Conservation (phyloP, 2,797 vertebrate genomes). For the Silurus lanzhouensis region DNA sequence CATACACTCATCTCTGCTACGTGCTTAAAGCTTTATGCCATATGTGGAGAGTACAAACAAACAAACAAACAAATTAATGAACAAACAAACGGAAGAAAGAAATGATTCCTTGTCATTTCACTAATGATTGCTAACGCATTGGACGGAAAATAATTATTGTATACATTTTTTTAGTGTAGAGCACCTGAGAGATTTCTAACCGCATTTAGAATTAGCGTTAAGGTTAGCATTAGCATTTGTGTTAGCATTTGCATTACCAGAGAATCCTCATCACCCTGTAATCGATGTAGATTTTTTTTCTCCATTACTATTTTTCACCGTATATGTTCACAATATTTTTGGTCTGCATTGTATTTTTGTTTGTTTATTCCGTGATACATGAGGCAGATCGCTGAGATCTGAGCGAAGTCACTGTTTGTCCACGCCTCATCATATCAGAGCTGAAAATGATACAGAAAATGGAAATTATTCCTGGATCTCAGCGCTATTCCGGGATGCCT, state of each 20-base stretch:
- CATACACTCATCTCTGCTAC: no score
- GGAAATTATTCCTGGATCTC: conserved; percentile 7
- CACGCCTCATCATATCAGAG: not conserved
- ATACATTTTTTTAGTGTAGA: not conserved
- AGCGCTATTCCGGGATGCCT: conserved; percentile 16
- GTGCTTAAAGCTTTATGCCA: no score
- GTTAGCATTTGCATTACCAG: not conserved
- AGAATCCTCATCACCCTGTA: not conserved
- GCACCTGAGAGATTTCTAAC: not conserved
- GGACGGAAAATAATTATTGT: no score
- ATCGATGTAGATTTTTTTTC: not conserved
- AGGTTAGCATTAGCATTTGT: not conserved
- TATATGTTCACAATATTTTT: not conserved
- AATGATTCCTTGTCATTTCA: no score
- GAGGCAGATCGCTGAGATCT: not conserved
- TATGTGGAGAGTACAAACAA: no score
- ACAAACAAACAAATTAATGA: no score
- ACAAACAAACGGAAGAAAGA: no score
- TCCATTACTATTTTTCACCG: no score
- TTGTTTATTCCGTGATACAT: not conserved
- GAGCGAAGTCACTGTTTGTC: not conserved
- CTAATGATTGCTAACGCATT: no score
- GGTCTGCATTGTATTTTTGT: not conserved
- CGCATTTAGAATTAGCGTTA: no score
- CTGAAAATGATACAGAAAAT: conserved; percentile 17